Conservation (phyloP, 2,888 invertebrate species). For the Apotomis capreana region DNA sequence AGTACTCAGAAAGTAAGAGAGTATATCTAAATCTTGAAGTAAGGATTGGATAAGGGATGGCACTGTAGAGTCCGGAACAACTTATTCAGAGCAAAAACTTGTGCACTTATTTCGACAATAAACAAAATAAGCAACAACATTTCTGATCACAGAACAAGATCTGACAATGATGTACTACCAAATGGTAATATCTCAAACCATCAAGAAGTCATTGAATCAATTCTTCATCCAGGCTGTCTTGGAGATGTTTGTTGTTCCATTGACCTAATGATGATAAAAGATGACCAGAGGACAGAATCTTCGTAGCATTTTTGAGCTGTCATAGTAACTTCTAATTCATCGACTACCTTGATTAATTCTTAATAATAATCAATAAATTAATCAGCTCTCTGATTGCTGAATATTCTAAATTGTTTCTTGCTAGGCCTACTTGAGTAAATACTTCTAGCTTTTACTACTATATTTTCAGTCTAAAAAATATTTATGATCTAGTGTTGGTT, state of each 20-base stretch:
- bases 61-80: constrained; percentile 38
- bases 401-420: too few species aligned
- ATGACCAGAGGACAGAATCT: too few species aligned
- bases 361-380: too few species aligned
- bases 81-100: constrained; percentile 20
- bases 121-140: background rate
- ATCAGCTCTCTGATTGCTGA: too few species aligned
- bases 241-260: background rate
- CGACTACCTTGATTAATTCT: too few species aligned
- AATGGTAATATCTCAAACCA: constrained; percentile 3
- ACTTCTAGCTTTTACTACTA: too few species aligned
- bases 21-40: constrained; percentile 6
- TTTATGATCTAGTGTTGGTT: too few species aligned
- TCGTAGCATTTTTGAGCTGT: too few species aligned
- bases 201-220: background rate
- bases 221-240: background rate
- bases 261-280: too few species aligned
- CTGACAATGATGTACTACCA: constrained; percentile 18
- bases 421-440: too few species aligned
- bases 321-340: too few species aligned
- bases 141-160: constrained; percentile 26
- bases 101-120: background rate
- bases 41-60: constrained; percentile 38
- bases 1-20: constrained; percentile 8
- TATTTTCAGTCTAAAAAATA: too few species aligned